A percentile compares a stretch with the other conserved stretches of the same genome.
Evolutionary conservation across 2,797 vertebrate species (phyloP).

Genomic region (Pangasius macronema): DNA sequence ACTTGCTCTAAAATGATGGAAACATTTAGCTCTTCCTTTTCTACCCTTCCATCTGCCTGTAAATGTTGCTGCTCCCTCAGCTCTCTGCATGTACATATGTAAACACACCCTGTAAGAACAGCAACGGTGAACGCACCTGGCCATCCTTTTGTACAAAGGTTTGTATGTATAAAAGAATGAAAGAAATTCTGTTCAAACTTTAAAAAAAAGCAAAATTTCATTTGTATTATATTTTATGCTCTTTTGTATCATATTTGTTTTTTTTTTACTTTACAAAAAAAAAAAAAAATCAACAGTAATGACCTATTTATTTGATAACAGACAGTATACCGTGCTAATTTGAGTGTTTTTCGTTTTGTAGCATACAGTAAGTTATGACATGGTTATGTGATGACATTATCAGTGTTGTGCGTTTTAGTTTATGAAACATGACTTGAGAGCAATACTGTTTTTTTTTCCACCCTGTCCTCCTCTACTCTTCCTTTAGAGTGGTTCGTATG

Average conservation of each 20-base stretch:
- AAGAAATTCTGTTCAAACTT: slow-evolving; percentile 76
- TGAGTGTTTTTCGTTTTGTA: slow-evolving; percentile 65
- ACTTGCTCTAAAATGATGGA: slow-evolving; percentile 29
- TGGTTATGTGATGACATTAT: slow-evolving; percentile 81
- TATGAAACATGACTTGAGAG: slow-evolving; percentile 82
- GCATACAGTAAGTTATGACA: slow-evolving; percentile 81
- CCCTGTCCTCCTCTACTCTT: slow-evolving; percentile 66
- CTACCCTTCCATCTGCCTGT: slow-evolving; percentile 64
- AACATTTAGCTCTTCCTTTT: slow-evolving; percentile 59
- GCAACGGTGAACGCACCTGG: slow-evolving; percentile 80
- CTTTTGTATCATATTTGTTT: slow-evolving; percentile 79
- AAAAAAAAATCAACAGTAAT: slow-evolving; percentile 80
- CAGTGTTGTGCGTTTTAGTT: slow-evolving; percentile 85
- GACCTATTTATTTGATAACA: slow-evolving; percentile 67
- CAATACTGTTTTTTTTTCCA: slow-evolving; percentile 78
- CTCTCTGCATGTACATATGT: slow-evolving; percentile 91
- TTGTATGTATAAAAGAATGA: slow-evolving; percentile 81
- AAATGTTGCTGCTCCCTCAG: slow-evolving; percentile 78
- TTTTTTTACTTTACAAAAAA: slow-evolving; percentile 68
- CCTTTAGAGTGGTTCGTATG: slow-evolving; percentile 65
- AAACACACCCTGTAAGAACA: slow-evolving; percentile 86
- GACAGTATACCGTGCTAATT: slow-evolving; percentile 59
- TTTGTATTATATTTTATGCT: slow-evolving; percentile 80
- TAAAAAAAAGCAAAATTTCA: slow-evolving; percentile 59
- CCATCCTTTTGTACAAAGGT: slow-evolving; percentile 92